phyloP scores from a whole-genome alignment of 1,140 invertebrate species.

The Asobara japonica region DNA sequence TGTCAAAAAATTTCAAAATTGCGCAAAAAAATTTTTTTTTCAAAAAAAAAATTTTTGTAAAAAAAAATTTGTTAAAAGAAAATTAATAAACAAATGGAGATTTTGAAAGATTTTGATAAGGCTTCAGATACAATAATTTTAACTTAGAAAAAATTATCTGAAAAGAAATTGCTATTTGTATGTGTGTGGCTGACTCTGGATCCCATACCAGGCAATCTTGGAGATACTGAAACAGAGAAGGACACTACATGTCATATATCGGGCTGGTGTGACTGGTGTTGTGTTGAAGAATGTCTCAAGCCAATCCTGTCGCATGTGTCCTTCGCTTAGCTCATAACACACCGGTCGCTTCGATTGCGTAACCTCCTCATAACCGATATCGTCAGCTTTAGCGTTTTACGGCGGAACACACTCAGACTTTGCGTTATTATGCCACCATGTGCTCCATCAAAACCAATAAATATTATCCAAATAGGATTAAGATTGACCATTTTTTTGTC shows the following conservation, averaged over 20 bases:
- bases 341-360: slow-evolving; percentile 57
- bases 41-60: no score
- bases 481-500: background rate
- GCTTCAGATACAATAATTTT: no score
- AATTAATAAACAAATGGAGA: no score
- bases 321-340: slow-evolving; percentile 57
- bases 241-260: background rate
- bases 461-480: slow-evolving; percentile 10
- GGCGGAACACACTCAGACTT: background rate
- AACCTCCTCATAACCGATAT: slow-evolving; percentile 36
- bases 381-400: slow-evolving; percentile 43
- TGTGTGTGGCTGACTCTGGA: background rate
- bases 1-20: no score
- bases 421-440: background rate
- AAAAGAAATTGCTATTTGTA: no score
- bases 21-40: no score
- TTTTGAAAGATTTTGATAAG: no score
- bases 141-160: no score
- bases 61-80: no score
- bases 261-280: background rate
- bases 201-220: background rate
- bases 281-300: slow-evolving; percentile 46
- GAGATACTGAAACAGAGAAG: background rate
- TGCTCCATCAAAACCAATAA: slow-evolving; percentile 13
- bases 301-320: slow-evolving; percentile 54